Percentiles rank a stretch among this genome's conserved stretches.
Evolutionary conservation across 2,888 invertebrate genomes (phyloP).

Genomic region (Drosophila atroscutellata): DNA sequence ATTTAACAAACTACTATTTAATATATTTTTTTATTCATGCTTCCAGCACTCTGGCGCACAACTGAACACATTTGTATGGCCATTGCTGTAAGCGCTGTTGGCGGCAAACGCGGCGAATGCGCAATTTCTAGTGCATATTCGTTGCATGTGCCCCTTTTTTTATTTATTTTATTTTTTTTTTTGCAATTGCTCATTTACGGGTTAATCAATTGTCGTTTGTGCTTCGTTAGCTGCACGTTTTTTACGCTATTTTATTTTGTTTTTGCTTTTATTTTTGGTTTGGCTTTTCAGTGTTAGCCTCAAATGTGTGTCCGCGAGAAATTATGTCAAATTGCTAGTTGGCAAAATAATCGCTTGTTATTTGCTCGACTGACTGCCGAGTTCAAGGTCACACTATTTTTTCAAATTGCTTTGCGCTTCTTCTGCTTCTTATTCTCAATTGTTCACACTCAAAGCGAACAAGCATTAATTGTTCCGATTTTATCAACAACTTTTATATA

Average conservation of each 20-base stretch:
- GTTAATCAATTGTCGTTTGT: constrained; percentile 70
- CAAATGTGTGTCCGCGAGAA: constrained; percentile 36
- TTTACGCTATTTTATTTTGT: constrained; percentile 28
- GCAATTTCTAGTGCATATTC: constrained; percentile 44
- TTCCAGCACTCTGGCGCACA: neutral
- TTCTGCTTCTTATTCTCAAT: constrained; percentile 4
- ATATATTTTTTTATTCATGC: neutral
- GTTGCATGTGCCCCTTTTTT: constrained; percentile 38
- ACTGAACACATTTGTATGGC: constrained; percentile 14
- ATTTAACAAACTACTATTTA: neutral
- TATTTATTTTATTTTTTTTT: neutral
- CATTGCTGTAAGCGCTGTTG: constrained; percentile 24
- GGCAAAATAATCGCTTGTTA: constrained; percentile 55
- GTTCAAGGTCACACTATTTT: constrained; percentile 66
- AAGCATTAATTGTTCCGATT: neutral
- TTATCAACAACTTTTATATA: constrained; percentile 7
- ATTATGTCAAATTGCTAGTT: constrained; percentile 67
- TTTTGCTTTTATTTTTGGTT: constrained; percentile 26
- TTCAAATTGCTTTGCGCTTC: constrained; percentile 8
- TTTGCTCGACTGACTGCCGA: constrained; percentile 41
- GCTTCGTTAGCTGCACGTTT: constrained; percentile 73
- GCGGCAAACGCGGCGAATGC: constrained; percentile 52
- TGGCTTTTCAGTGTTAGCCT: constrained; percentile 42
- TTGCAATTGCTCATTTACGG: constrained; percentile 34
- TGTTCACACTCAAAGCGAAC: neutral